phyloP scores from a whole-genome alignment of 2,797 vertebrate genomes.

The Characodon lateralis region DNA sequence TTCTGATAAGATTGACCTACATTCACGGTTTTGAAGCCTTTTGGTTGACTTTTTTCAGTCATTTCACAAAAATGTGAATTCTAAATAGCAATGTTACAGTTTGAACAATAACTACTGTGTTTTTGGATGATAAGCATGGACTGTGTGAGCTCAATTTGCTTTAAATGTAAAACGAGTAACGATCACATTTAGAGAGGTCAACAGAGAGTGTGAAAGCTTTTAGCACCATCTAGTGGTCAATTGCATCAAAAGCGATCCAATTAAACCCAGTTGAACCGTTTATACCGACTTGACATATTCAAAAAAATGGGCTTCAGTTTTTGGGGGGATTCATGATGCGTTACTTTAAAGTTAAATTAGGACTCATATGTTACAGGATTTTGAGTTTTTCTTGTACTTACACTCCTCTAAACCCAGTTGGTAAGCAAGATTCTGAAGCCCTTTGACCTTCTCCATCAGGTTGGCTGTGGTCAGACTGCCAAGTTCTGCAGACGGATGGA shows the following conservation, averaged over 20 bases:
- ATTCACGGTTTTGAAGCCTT: constrained; percentile 33
- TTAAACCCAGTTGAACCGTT: background rate
- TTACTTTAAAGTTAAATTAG: too few species aligned
- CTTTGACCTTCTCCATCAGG: constrained; percentile 98
- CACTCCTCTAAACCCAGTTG: constrained; percentile 98
- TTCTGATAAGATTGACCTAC: constrained; percentile 49
- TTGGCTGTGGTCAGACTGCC: constrained; percentile 98
- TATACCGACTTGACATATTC: background rate
- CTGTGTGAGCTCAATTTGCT: constrained; percentile 5
- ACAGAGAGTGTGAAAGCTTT: constrained; percentile 20
- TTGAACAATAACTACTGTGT: constrained; percentile 1
- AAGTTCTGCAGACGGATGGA: constrained; percentile 82
- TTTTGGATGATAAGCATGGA: background rate
- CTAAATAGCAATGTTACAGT: background rate
- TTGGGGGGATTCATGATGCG: too few species aligned
- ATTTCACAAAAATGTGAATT: constrained; percentile 6
- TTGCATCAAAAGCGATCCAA: background rate
- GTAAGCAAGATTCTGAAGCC: constrained; percentile 96
- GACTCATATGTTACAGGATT: background rate
- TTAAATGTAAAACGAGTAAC: constrained; percentile 3
- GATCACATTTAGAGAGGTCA: background rate
- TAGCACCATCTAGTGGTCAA: constrained; percentile 78
- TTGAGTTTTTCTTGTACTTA: constrained; percentile 81
- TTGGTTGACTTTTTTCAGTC: background rate
- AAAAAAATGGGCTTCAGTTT: too few species aligned